These are phyloP conservation scores for Myiotriccus ornatus DNA, from an alignment of 2,797 vertebrate genomes.

Conservation along the genomic window DNA sequence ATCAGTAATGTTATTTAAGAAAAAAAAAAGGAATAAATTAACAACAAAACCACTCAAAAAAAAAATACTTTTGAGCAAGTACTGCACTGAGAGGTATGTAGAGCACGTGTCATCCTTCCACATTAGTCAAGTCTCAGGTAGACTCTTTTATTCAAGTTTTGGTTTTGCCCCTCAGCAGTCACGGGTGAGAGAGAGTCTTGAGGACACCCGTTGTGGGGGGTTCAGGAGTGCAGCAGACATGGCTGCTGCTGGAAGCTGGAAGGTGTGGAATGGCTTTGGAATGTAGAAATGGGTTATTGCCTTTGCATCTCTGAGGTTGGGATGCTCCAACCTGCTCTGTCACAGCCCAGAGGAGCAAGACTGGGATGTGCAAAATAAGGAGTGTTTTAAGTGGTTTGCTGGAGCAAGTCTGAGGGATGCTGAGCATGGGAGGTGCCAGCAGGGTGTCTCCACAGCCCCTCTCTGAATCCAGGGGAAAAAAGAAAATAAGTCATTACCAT, in stretches of 20 bases:
- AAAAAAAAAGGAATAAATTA: background rate
- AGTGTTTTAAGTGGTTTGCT: background rate
- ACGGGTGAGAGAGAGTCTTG: background rate
- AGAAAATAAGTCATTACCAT: background rate
- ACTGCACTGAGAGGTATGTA: background rate
- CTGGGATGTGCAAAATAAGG: background rate
- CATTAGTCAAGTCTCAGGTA: background rate
- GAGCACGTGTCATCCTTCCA: background rate
- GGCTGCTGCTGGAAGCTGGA: background rate
- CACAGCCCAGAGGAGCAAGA: background rate
- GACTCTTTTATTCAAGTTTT: background rate
- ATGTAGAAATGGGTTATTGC: background rate
- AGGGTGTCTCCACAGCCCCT: background rate
- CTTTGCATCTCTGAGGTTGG: background rate
- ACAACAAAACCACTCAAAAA: background rate
- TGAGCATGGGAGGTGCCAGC: background rate
- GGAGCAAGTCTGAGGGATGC: background rate
- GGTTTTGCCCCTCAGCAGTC: background rate
- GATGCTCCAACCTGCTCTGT: background rate
- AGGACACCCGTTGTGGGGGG: background rate
- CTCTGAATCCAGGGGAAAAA: background rate
- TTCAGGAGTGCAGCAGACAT: background rate
- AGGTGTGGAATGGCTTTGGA: background rate
- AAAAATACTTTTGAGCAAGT: background rate
- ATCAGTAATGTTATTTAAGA: background rate